These are phyloP conservation scores for Aporophyla lueneburgensis DNA, from an alignment of 2,888 invertebrate genomes.

Conservation along the genomic window DNA sequence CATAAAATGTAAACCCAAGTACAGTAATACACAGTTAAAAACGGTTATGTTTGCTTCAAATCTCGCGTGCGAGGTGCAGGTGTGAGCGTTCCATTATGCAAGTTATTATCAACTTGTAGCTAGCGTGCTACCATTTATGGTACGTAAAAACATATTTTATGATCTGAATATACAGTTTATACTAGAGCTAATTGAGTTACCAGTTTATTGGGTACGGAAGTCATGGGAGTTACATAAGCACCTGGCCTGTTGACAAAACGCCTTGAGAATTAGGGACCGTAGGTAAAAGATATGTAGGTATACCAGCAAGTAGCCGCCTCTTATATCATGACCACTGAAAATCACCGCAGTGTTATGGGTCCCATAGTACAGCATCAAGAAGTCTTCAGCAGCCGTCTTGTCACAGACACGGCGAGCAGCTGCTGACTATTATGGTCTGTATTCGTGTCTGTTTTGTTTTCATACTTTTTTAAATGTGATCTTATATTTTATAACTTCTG, in stretches of 20 bases:
- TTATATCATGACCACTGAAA: too few relatives aligned
- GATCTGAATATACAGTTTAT: conserved; percentile 30
- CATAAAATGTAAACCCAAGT: neutral
- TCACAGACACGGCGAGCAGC: too few relatives aligned
- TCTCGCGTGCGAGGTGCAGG: conserved; percentile 60
- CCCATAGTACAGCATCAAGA: too few relatives aligned
- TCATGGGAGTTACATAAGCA: neutral
- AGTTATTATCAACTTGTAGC: conserved; percentile 61
- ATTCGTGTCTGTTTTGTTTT: too few relatives aligned
- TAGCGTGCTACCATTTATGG: conserved; percentile 48
- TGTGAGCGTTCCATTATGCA: conserved; percentile 61
- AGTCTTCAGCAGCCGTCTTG: too few relatives aligned
- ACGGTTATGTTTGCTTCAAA: conserved; percentile 34
- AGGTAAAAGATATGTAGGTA: neutral
- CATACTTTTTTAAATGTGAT: too few relatives aligned
- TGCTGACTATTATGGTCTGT: too few relatives aligned
- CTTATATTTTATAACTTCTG: too few relatives aligned
- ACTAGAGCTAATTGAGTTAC: conserved; percentile 26
- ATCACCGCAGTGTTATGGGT: too few relatives aligned
- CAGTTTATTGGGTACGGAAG: conserved; percentile 32
- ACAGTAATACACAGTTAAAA: conserved; percentile 9
- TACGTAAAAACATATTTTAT: conserved; percentile 36
- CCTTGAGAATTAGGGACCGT: neutral
- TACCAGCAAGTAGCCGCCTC: neutral
- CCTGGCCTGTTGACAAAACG: too few relatives aligned